These are phyloP conservation scores for Macaca mulatta DNA, from an alignment of 2,113 vertebrate genomes.

Conservation along the genomic window DNA sequence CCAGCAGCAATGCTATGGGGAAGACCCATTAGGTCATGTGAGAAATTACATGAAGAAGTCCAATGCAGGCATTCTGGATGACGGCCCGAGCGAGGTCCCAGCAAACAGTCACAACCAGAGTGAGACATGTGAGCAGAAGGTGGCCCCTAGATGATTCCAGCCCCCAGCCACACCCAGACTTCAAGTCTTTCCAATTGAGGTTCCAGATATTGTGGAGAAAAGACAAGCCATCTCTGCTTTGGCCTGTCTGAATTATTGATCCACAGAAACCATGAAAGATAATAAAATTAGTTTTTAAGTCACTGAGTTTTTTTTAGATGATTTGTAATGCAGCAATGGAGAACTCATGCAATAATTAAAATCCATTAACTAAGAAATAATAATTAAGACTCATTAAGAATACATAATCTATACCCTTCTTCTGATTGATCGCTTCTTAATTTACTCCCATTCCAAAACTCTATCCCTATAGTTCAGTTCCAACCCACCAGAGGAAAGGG, in stretches of 20 bases:
- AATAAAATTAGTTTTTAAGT: neutral
- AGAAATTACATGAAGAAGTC: neutral
- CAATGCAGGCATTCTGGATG: neutral
- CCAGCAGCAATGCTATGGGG: neutral
- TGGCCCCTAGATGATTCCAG: neutral
- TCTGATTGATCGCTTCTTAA: neutral
- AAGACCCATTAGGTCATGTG: neutral
- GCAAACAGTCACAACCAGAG: neutral
- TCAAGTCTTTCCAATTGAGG: neutral
- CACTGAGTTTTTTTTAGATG: neutral
- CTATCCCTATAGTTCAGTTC: neutral
- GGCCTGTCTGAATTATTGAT: conserved; percentile 10
- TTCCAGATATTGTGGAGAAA: neutral
- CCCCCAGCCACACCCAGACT: neutral
- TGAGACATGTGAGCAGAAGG: neutral
- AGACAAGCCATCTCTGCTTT: neutral
- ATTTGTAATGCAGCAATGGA: neutral
- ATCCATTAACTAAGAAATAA: neutral
- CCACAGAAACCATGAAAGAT: neutral
- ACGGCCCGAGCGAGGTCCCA: neutral
- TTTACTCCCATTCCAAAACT: neutral
- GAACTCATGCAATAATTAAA: conserved; percentile 35
- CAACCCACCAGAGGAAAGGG: neutral
- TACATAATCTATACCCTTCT: neutral
- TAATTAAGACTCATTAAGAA: conserved; percentile 53